These are phyloP conservation scores for Lepilemur septentrionalis DNA, from an alignment of 2,797 vertebrate genomes.

Conservation along the genomic window DNA sequence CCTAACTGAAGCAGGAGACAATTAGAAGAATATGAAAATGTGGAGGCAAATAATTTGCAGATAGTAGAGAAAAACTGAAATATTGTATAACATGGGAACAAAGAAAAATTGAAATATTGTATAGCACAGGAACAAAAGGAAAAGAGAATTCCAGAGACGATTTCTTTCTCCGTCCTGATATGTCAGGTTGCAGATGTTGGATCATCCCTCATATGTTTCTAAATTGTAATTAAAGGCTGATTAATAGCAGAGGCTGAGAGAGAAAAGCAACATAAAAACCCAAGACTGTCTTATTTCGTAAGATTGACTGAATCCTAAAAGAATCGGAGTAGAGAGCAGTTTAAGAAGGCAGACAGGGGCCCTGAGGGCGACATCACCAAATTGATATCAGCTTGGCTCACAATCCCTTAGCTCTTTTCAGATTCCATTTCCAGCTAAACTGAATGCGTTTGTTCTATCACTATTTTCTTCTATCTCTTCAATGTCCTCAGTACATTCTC, in stretches of 20 bases:
- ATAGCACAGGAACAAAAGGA: neutral
- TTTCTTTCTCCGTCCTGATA: neutral
- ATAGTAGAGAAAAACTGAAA: neutral
- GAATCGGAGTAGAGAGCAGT: neutral
- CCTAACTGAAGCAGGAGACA: neutral
- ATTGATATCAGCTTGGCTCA: constrained; percentile 1
- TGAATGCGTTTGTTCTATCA: neutral
- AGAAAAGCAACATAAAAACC: neutral
- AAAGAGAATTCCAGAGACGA: neutral
- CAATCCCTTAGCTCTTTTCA: neutral
- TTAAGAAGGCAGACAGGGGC: neutral
- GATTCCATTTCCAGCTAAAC: neutral
- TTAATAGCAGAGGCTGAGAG: neutral
- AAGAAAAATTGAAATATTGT: neutral
- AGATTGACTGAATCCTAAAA: neutral
- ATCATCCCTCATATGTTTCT: neutral
- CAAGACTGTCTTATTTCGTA: neutral
- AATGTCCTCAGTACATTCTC: neutral
- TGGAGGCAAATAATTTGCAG: neutral
- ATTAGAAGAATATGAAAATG: neutral
- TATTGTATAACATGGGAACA: neutral
- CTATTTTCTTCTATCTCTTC: neutral
- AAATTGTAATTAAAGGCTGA: neutral
- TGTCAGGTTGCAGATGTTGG: neutral
- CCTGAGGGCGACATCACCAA: neutral